Base-by-base conservation (phyloP, 2,888 invertebrate species). In the Eumacrocentrus americanus region DNA sequence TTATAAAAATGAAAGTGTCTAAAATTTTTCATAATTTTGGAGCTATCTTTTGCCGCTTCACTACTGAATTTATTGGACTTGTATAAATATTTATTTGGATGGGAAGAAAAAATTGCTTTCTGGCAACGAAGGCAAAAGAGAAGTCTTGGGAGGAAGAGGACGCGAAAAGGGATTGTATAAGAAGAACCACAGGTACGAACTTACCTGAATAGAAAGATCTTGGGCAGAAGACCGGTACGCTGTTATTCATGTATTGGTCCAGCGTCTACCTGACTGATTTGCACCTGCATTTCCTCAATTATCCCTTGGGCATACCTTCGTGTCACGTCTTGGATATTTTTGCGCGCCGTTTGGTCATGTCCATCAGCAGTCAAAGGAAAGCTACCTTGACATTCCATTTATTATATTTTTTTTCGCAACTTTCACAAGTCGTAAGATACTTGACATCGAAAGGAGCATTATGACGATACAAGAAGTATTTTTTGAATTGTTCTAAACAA, bases 261-360 rank as follows among this genome's bases (percentile, higher is more conserved):
- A 18, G 4, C n/a, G 48, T 16, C 51, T 60, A 54, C 54, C 60
- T 60, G 60, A 53, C 59, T 16, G 47, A 47, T 60, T 50, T 55
- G 48, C 60, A 54, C 60, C 60, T 60, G 60, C 54, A 60, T 60
- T 54, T 60, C 54, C 29, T 29, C 48, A 54, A 54, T 44, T 54
- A 42, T 42, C 23, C 54, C 16, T 14, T 11, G 34, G 20, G 16
- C 18, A 23, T 44, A n/a, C n/a, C 20, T 11, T 44, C 34, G 14
- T 29, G 54, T 44, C 54, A 54, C 54, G 54, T 54, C 44, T 22
- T 34, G n/a, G n/a, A n/a, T n/a, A n/a, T n/a, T n/a, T n/a, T n/a
- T n/a, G n/a, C n/a, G n/a, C n/a, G n/a, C n/a, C n/a, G n/a, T n/a
- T n/a, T n/a, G n/a, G n/a, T n/a, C n/a, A n/a, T n/a, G n/a, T n/a